Base-by-base conservation (phyloP, 2,888 invertebrate species). In the Pilophorus perplexus region DNA sequence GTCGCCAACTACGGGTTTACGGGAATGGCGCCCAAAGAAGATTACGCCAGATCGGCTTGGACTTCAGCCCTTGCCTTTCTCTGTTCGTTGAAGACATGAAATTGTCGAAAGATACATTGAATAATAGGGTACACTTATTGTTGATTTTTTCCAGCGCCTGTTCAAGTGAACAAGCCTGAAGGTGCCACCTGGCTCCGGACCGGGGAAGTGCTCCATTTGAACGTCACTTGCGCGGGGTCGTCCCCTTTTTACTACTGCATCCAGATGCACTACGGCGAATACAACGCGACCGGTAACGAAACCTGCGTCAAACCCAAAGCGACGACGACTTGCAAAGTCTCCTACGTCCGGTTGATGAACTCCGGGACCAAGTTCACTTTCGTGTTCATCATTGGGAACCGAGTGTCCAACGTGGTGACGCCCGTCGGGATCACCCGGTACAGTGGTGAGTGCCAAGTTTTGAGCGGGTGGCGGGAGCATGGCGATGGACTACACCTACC, bases 161-260 rank as follows among this genome's bases (percentile, higher is more conserved):
- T 93, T 71, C 77, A 81, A 1, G 83, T 84, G 67, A 80, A 92
- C 6, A 84, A 84, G 54, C 83, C 89, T 1, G 84, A 81, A 2
- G 93, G 92, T 0, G 84, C 85, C 65, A 87, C 87, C 74, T 93
- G 93, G 91, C 79, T 93, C 28, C 85, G 89, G 72, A 89, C 88
- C 68, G 91, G 90, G 28, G 90, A 90, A 64, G 78, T 91, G 48
- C 77, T 93, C 23, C 82, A 85, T 64, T 76, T 93, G 6, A 80
- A 83, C 70, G 83, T 79, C 2, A 83, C 83, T 38, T 93, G 90
- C 73, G 81, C 83, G 25, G 93, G 93, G 0, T 87, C 90, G 0
- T 81, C 83, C 0, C 87, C 88, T 0, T 87, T 88, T 73, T 74
- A 81, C 48, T 87, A 88, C 75, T 93, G 93, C 74, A 80, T 85